Evolutionary conservation across 2,888 invertebrate species (phyloP).

Genomic region (Neelides folsomi): DNA sequence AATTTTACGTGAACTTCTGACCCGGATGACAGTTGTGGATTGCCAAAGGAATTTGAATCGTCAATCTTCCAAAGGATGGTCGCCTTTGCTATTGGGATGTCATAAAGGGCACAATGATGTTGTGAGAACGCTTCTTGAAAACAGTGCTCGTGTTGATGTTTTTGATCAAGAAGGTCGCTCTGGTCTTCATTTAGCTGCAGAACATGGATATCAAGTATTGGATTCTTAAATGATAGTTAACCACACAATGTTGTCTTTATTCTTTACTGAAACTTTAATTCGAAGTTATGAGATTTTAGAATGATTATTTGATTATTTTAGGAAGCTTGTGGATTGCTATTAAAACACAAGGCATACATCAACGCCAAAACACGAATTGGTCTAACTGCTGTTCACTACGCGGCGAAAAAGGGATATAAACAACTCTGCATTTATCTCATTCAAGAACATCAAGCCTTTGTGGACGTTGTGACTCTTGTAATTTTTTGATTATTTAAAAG

Average conservation of each 20-base stretch:
- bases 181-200: conserved; percentile 43
- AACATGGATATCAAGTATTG: conserved; percentile 35
- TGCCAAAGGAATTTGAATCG: conserved; percentile 88
- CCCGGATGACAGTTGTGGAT: conserved; percentile 74
- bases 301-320: no score
- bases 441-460: conserved; percentile 82
- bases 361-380: conserved; percentile 96
- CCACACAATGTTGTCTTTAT: no score
- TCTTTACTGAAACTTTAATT: no score
- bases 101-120: conserved; percentile 90
- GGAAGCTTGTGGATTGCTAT: conserved; percentile 48
- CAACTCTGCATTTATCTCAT: conserved; percentile 78
- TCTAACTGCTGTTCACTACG: conserved; percentile 87
- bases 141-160: conserved; percentile 96
- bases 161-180: conserved; percentile 94
- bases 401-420: conserved; percentile 89
- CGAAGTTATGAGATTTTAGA: no score
- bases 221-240: no score
- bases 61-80: conserved; percentile 91
- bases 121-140: conserved; percentile 62
- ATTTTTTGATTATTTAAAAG: no score
- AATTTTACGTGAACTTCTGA: conserved; percentile 83
- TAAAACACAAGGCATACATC: conserved; percentile 93
- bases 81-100: conserved; percentile 89
- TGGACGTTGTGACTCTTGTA: conserved; percentile 79